phyloP scores from a whole-genome alignment of 2,888 invertebrate species.

The Rhyacophila evoluta region DNA sequence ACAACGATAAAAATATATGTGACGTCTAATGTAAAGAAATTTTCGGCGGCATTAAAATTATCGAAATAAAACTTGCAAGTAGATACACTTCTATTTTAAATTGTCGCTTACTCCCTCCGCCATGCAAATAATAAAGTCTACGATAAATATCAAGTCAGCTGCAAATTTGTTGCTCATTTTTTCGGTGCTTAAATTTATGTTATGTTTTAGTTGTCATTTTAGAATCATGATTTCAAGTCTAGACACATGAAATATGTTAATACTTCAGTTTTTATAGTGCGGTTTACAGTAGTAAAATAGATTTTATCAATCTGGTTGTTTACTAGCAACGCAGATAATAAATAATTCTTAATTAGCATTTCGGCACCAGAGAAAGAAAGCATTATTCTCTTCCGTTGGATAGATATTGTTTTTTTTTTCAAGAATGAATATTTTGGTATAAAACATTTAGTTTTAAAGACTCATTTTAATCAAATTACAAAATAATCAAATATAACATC shows the following conservation, averaged over 20 bases:
- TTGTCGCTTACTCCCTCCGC: background rate
- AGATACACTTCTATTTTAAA: too few species aligned
- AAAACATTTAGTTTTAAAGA: too few species aligned
- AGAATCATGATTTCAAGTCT: slow-evolving; percentile 1
- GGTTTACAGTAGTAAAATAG: background rate
- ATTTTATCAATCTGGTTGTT: background rate
- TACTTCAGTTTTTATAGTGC: background rate
- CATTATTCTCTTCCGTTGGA: too few species aligned
- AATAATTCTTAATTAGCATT: too few species aligned
- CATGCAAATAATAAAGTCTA: background rate
- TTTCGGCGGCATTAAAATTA: background rate
- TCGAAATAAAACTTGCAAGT: too few species aligned
- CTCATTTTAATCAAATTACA: too few species aligned
- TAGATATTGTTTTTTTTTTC: too few species aligned
- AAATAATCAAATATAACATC: too few species aligned
- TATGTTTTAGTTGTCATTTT: background rate
- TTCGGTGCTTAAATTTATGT: background rate
- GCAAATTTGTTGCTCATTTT: slow-evolving; percentile 21
- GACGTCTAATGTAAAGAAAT: background rate
- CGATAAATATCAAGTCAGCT: slow-evolving; percentile 1
- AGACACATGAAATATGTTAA: slow-evolving; percentile 12
- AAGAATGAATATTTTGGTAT: too few species aligned
- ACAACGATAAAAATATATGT: too few species aligned
- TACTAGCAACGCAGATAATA: background rate
- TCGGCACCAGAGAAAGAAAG: too few species aligned